A percentile compares a stretch with the other conserved stretches of the same genome.
These are phyloP conservation scores for Typhlichthys eigenmanni DNA, from an alignment of 2,797 vertebrate genomes.

Conservation along the genomic window DNA sequence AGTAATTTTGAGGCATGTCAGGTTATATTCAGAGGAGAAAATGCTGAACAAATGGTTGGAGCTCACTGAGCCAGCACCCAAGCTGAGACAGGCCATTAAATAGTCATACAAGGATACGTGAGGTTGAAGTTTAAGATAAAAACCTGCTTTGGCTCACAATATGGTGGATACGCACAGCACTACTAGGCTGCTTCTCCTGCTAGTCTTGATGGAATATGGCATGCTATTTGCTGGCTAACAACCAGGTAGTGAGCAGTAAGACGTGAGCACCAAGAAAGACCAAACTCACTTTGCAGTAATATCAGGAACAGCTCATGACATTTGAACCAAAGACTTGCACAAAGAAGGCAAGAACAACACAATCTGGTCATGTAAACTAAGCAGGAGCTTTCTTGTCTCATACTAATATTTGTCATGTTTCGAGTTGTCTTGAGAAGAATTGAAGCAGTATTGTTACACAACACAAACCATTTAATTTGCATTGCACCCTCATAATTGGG, in stretches of 20 bases:
- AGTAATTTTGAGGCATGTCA: too few species aligned
- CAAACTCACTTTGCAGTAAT: slow-evolving; percentile 11
- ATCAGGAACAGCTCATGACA: not conserved
- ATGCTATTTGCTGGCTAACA: slow-evolving; percentile 29
- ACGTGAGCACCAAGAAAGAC: slow-evolving; percentile 40
- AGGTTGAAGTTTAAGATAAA: slow-evolving; percentile 42
- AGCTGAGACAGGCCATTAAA: slow-evolving; percentile 50
- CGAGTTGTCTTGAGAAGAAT: too few species aligned
- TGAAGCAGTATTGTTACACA: too few species aligned
- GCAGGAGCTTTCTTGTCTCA: too few species aligned
- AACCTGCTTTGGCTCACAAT: slow-evolving; percentile 43
- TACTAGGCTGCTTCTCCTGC: slow-evolving; percentile 34
- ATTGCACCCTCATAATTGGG: too few species aligned
- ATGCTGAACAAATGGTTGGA: too few species aligned
- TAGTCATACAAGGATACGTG: not conserved
- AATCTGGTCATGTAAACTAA: too few species aligned
- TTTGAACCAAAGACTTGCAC: not conserved
- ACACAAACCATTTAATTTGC: too few species aligned
- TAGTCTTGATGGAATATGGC: slow-evolving; percentile 44
- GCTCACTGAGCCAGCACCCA: slow-evolving; percentile 27
- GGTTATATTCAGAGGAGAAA: too few species aligned
- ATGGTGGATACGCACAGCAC: slow-evolving; percentile 44
- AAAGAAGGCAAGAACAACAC: not conserved
- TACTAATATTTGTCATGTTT: not conserved
- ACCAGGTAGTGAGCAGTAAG: slow-evolving; percentile 1